These are phyloP conservation scores for Meda fulgida DNA, from an alignment of 2,797 vertebrate species.

Conservation along the genomic window DNA sequence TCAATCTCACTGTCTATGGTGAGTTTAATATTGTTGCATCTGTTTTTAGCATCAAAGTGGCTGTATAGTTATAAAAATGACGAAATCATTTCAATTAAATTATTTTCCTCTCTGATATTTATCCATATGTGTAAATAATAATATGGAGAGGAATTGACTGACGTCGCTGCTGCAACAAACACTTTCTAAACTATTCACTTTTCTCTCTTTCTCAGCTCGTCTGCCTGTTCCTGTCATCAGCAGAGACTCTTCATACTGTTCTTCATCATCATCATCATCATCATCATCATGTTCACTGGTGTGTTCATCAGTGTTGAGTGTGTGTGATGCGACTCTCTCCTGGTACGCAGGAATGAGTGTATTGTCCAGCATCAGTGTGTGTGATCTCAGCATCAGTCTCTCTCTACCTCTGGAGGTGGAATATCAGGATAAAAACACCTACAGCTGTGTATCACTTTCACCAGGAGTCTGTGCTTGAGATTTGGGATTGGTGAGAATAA, in stretches of 20 bases:
- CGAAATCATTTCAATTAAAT: not conserved
- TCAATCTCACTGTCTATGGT: not conserved
- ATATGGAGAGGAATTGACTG: too few relatives aligned
- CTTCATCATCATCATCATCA: not conserved
- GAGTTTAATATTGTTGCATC: not conserved
- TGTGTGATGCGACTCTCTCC: not conserved
- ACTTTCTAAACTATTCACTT: not conserved
- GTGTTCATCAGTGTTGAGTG: not conserved
- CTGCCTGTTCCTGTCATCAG: not conserved
- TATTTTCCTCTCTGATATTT: not conserved
- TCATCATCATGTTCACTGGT: not conserved
- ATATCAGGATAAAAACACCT: too few relatives aligned
- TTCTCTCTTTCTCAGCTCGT: not conserved
- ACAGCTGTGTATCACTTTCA: too few relatives aligned
- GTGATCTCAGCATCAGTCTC: too few relatives aligned
- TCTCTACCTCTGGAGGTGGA: too few relatives aligned
- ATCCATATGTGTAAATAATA: too few relatives aligned
- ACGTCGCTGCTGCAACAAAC: too few relatives aligned
- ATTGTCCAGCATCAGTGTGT: too few relatives aligned
- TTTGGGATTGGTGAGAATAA: too few relatives aligned
- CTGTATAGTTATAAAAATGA: too few relatives aligned
- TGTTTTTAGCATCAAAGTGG: too few relatives aligned
- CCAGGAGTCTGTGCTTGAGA: too few relatives aligned
- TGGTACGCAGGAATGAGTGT: not conserved
- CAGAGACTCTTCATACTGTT: not conserved